phyloP scores from a whole-genome alignment of 2,797 vertebrate species.

The Paguma larvata region DNA sequence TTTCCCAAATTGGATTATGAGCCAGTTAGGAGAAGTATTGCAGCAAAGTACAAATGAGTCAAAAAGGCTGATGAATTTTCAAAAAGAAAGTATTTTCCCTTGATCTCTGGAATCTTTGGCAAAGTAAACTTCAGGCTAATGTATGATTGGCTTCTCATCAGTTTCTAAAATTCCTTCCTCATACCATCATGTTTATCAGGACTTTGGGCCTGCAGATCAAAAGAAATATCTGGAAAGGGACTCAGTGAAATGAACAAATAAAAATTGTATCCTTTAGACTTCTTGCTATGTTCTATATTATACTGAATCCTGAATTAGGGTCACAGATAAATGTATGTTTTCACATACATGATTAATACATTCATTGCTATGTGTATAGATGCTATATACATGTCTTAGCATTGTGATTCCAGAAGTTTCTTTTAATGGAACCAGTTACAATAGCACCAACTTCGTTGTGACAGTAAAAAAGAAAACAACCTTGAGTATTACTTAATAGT shows the following conservation, averaged over 20 bases:
- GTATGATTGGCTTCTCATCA: neutral
- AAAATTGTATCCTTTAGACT: neutral
- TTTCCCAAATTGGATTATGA: neutral
- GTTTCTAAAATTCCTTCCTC: neutral
- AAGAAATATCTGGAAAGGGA: neutral
- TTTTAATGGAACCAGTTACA: neutral
- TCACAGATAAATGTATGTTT: conserved; percentile 12
- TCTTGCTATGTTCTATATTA: neutral
- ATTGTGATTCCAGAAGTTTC: neutral
- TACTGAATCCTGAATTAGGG: neutral
- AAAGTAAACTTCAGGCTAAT: neutral
- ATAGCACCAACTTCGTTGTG: neutral
- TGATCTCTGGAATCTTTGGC: neutral
- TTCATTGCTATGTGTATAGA: neutral
- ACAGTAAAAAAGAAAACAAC: neutral
- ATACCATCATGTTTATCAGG: neutral
- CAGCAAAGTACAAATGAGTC: neutral
- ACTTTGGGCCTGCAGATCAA: neutral
- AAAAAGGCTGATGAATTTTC: neutral
- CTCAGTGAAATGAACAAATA: neutral
- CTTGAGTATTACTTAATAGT: neutral
- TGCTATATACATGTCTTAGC: neutral
- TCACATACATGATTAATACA: neutral
- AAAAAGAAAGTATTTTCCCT: neutral
- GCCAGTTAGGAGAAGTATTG: neutral